phyloP scores from a whole-genome alignment of 2,113 vertebrate species.

The Prinia subflava region DNA sequence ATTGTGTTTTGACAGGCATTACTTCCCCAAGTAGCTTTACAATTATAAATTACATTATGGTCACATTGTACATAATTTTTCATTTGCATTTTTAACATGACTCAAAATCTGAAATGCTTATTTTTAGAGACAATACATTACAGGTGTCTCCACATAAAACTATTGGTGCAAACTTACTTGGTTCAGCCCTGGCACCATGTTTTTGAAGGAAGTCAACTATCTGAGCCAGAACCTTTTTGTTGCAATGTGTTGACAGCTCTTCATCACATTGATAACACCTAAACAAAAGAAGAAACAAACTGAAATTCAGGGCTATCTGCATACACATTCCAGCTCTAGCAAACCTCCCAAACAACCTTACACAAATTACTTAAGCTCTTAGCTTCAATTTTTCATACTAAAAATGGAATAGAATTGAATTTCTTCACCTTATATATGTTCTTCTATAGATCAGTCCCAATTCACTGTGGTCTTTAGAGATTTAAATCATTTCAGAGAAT shows the following conservation, averaged over 20 bases:
- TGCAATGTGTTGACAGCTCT: slow-evolving; percentile 92
- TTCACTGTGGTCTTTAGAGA: background rate
- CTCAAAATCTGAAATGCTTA: background rate
- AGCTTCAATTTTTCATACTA: background rate
- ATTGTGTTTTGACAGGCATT: background rate
- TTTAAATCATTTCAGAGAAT: background rate
- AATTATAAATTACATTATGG: background rate
- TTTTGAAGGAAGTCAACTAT: slow-evolving; percentile 96
- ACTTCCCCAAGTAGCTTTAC: background rate
- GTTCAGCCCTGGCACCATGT: slow-evolving; percentile 85
- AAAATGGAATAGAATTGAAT: background rate
- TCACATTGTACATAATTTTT: background rate
- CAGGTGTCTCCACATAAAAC: background rate
- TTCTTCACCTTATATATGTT: background rate
- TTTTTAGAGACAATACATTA: background rate
- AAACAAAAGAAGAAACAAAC: slow-evolving; percentile 21
- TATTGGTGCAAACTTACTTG: slow-evolving; percentile 78
- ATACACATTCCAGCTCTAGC: background rate
- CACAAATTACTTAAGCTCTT: background rate
- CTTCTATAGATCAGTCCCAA: background rate
- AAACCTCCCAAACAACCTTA: background rate
- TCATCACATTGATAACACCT: slow-evolving; percentile 98
- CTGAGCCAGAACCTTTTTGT: slow-evolving; percentile 95
- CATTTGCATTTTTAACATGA: background rate
- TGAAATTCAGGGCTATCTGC: background rate